These are phyloP conservation scores for Strigamia crassipes DNA, from an alignment of 2,888 invertebrate species.

Conservation along the genomic window DNA sequence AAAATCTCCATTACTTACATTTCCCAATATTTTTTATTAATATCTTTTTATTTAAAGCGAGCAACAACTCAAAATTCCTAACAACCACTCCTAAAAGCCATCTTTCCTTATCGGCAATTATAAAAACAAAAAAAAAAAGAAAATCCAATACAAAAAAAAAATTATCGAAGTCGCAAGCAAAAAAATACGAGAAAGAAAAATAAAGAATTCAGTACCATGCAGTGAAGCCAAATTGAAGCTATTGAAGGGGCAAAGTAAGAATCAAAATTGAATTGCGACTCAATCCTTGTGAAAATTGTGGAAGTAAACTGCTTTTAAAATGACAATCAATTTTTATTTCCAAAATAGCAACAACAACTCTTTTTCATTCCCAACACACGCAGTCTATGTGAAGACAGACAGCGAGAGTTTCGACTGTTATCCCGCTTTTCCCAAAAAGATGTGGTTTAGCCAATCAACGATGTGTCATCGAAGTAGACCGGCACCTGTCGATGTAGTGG, in stretches of 20 bases:
- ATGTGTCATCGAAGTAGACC: constrained; percentile 17
- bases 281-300: constrained; percentile 10
- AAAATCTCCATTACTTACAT: neutral
- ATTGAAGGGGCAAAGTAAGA: constrained; percentile 14
- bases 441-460: constrained; percentile 11
- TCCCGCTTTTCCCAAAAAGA: neutral
- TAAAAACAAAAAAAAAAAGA: neutral
- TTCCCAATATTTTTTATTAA: neutral
- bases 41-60: neutral
- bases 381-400: neutral
- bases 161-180: neutral
- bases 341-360: neutral
- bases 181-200: neutral
- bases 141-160: neutral
- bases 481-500: constrained; percentile 26
- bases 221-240: constrained; percentile 18
- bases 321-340: constrained; percentile 29
- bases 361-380: neutral
- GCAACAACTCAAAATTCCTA: neutral
- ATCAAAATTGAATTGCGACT: constrained; percentile 27
- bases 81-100: neutral
- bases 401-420: neutral
- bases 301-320: constrained; percentile 16
- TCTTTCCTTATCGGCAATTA: neutral
- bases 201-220: constrained; percentile 25